Base-by-base conservation (phyloP, 2,113 vertebrate species). In the Brachyhypopomus occidentalis region DNA sequence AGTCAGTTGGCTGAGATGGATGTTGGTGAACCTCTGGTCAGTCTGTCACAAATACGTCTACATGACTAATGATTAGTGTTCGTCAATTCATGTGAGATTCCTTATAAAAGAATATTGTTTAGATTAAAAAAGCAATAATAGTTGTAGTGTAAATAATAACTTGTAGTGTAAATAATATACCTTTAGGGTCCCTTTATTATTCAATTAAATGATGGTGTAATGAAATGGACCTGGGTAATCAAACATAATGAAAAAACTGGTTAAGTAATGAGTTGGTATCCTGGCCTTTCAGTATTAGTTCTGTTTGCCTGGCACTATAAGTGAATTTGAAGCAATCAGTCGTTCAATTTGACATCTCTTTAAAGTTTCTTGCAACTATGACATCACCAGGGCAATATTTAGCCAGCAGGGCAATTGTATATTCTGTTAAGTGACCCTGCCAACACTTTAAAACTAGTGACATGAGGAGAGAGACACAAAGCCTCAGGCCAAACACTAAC, bases 271-370 rank as follows among this genome's bases (percentile, higher is more conserved):
- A 69, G 34, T 69, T n/a, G 6, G 36, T 70, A 38, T 70, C 34
- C 34, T 41, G 12, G 66, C 20, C 66, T 41, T 70, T 22, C 36
- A 70, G 66, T 70, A 8, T 14, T 11, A 62, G 22, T 22, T 22
- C 23, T 62, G 64, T 17, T 70, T 38, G 41, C 19, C 62, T 76
- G 73, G 58, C 55, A 70, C 34, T 36, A 45, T 45, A 41, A 38
- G 38, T n/a, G 19, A 70, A 38, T 70, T 70, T 70, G 22, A 70
- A 41, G 66, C 66, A 70, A 70, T 41, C 19, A 41, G 66, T 70
- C 66, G 34, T 41, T 70, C 36, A 70, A n/a, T 70, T 41, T 70
- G 66, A 70, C 66, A 70, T 41, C 66, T 70, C 66, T 41, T 70
- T 41, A 70, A 70, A 70, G 36, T 41, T n/a, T 6, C 66, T 52